Conservation (phyloP, 2,797 vertebrate species). For the Halcyon chelicuti region DNA sequence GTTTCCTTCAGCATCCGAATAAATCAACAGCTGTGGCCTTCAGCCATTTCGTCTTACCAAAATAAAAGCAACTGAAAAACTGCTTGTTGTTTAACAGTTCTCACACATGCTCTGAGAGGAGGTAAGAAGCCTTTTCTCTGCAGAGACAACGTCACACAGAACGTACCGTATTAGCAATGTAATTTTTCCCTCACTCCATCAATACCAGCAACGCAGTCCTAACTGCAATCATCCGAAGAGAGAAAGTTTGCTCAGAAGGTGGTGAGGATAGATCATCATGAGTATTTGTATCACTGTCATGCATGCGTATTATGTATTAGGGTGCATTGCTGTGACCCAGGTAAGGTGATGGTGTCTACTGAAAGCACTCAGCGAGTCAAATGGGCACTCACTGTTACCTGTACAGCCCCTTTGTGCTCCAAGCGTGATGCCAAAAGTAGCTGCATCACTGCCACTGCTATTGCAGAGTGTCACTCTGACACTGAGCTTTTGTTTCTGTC, state of each 20-base stretch:
- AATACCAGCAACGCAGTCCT: neutral
- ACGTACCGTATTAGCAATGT: neutral
- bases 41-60: conserved; percentile 11
- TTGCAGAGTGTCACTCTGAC: neutral
- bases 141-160: neutral
- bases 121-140: neutral
- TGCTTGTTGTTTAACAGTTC: neutral
- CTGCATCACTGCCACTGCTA: neutral
- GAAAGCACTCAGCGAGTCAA: neutral
- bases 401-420: neutral
- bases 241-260: neutral
- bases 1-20: conserved; percentile 45
- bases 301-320: accelerated
- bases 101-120: neutral
- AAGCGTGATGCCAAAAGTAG: neutral
- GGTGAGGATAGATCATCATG: neutral
- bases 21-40: conserved; percentile 58
- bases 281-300: accelerated
- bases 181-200: neutral
- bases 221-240: neutral
- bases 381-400: neutral
- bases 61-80: neutral
- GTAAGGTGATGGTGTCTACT: neutral
- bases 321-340: neutral
- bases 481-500: neutral